phyloP scores from a whole-genome alignment of 2,113 vertebrate species.

The Microcebus ravelobensis region DNA sequence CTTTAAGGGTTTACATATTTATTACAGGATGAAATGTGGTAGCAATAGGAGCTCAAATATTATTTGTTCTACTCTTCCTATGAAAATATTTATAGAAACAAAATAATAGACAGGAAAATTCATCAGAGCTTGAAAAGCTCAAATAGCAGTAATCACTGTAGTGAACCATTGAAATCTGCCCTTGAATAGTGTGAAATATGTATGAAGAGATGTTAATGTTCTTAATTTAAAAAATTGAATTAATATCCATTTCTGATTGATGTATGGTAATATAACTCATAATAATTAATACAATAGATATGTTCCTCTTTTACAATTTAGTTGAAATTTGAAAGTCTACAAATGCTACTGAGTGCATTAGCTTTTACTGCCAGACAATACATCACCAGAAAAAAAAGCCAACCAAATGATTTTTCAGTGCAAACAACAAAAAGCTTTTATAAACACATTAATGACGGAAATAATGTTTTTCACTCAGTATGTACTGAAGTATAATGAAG shows the following conservation, averaged over 20 bases:
- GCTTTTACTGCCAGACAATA: conserved; percentile 77
- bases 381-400: conserved; percentile 69
- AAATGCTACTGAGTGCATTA: conserved; percentile 59
- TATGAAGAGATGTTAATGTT: background rate
- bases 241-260: conserved; percentile 57
- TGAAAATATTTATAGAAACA: background rate
- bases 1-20: background rate
- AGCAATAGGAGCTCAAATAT: background rate
- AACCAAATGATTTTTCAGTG: conserved; percentile 61
- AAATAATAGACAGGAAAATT: background rate
- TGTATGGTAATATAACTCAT: conserved; percentile 40
- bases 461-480: conserved; percentile 77
- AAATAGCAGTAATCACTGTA: background rate
- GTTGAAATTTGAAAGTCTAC: conserved; percentile 73
- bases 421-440: conserved; percentile 78
- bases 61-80: background rate
- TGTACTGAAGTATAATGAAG: conserved; percentile 80
- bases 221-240: conserved; percentile 21
- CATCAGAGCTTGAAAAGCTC: conserved; percentile 42
- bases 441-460: conserved; percentile 81
- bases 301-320: conserved; percentile 65
- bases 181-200: background rate
- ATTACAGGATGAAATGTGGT: background rate
- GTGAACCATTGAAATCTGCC: background rate
- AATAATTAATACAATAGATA: conserved; percentile 59